These are phyloP conservation scores for Seriola dumerili DNA, from an alignment of 2,113 vertebrate genomes.

Conservation along the genomic window DNA sequence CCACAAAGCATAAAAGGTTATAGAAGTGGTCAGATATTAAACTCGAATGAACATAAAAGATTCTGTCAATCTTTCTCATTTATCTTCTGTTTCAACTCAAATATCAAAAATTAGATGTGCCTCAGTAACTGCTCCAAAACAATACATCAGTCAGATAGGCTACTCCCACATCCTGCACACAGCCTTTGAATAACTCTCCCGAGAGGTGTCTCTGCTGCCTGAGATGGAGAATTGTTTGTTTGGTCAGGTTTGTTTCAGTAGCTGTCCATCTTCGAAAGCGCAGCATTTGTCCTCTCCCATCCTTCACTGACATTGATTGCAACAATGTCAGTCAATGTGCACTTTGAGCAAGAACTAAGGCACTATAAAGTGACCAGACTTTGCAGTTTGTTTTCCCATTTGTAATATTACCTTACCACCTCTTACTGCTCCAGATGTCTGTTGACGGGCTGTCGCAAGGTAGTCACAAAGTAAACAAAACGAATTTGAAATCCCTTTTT, in stretches of 20 bases:
- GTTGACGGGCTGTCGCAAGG: background rate
- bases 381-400: background rate
- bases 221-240: background rate
- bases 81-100: background rate
- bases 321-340: background rate
- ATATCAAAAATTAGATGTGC: too few species aligned
- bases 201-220: background rate
- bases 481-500: too few species aligned
- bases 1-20: background rate
- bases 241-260: slow-evolving; percentile 5
- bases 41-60: background rate
- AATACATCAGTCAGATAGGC: background rate
- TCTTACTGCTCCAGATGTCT: background rate
- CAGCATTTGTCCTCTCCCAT: background rate
- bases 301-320: background rate
- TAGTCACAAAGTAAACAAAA: background rate
- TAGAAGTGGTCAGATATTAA: background rate
- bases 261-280: background rate
- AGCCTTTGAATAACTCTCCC: background rate
- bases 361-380: background rate
- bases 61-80: background rate
- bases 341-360: background rate
- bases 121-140: background rate
- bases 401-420: background rate
- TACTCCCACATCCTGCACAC: background rate